Base-by-base conservation (phyloP, 2,888 invertebrate genomes). In the Luperina nickerlii region DNA sequence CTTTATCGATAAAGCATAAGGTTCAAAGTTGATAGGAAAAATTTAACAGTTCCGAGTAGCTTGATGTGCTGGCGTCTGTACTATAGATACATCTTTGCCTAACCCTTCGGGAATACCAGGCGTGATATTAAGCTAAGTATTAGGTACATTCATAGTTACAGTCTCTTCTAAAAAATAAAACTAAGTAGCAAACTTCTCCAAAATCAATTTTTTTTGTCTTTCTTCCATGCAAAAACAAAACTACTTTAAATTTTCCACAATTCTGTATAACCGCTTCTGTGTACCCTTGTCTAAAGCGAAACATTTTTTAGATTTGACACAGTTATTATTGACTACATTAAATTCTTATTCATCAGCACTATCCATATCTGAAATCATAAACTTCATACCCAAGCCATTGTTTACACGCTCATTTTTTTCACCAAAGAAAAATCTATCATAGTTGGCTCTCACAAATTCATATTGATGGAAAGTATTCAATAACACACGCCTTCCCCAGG, bases 401-500 rank as follows among this genome's bases (percentile, higher is more conserved):
- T 81, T 83, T 57, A n/a, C 38, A 38, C 7, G 24, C 0, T 15
- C 15, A 66, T 62, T 74, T 48, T 66, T 27, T 27, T 69, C 48
- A 48, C 15, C 5, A 42, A 66, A 57, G 38, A 67, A 80, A 68
- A 48, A 54, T 15, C 6, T 74, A 62, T 70, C 51, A 51, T 15
- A 48, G 45, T 69, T 48, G 7, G 48, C 24, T 71, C 63, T 13
- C n/a, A 67, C 38, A 42, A 76, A 71, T 71, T 68, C 42, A 67
- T 71, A 76, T 69, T 68, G 68, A 87, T 87, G 71, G 71, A 65
- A 68, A 60, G 42, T 84, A 63, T 79, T 65, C 69, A 82, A 81
- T 78, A 73, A 76, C 79, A 79, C 74, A 62, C 74, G 76, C 63
- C 74, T 81, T 83, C 71, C 69, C 83, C 83, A 83, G 76, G 78